A percentile compares a stretch with the other conserved stretches of the same genome.
Evolutionary conservation across 2,797 vertebrate species (phyloP).

Genomic region (Sphenopsis melanotis): DNA sequence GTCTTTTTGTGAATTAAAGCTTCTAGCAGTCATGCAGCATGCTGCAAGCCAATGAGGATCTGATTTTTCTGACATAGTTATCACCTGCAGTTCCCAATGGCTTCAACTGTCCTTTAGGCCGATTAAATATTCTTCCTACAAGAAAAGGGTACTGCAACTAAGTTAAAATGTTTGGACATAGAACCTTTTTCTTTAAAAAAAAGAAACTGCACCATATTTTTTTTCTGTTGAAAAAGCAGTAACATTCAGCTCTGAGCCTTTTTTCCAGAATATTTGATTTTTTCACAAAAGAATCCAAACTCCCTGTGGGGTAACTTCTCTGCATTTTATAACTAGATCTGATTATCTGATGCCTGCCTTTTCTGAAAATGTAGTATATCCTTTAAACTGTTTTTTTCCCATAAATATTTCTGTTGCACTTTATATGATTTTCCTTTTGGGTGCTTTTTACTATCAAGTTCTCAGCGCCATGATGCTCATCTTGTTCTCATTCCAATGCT

Average conservation of each 20-base stretch:
- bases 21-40: background rate
- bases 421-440: background rate
- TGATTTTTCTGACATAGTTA: background rate
- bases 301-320: background rate
- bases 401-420: background rate
- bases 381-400: background rate
- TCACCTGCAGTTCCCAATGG: background rate
- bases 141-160: background rate
- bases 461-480: background rate
- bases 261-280: background rate
- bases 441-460: background rate
- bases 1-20: background rate
- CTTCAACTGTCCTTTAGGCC: background rate
- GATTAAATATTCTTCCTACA: background rate
- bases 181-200: background rate
- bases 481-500: background rate
- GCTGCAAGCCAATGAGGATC: background rate
- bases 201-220: background rate
- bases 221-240: background rate
- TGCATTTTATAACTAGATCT: background rate
- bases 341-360: background rate
- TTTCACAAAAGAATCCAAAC: background rate
- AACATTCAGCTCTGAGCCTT: background rate
- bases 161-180: background rate
- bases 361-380: background rate